A percentile compares a stretch with the other conserved stretches of the same genome.
These are phyloP conservation scores for Aphrocallistes beatrix DNA, from an alignment of 37 sponge, comb jelly and placozoan genomes.

Conservation along the genomic window DNA sequence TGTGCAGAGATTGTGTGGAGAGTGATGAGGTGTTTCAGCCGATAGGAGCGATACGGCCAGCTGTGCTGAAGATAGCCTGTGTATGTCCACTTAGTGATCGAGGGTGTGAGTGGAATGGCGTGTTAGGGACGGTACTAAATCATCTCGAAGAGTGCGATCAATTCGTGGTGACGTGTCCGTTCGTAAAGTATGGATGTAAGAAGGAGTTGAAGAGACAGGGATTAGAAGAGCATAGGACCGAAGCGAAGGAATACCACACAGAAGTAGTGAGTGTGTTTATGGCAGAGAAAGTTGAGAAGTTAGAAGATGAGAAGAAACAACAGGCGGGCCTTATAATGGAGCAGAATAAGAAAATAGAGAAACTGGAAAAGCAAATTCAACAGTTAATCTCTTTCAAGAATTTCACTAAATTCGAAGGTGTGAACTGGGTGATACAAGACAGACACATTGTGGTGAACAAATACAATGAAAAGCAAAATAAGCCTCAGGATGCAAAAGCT, in stretches of 20 bases:
- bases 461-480: background rate
- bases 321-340: background rate
- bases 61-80: background rate
- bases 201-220: background rate
- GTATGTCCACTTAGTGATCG: background rate
- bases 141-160: background rate
- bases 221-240: background rate
- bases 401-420: background rate
- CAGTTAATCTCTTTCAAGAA: background rate
- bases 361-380: background rate
- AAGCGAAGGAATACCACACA: constrained; percentile 11
- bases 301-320: background rate
- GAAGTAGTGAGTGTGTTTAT: constrained; percentile 9
- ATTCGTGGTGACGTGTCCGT: constrained; percentile 3
- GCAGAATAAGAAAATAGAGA: no score
- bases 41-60: background rate
- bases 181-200: background rate
- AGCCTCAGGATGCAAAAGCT: background rate
- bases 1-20: background rate
- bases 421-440: background rate
- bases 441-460: background rate
- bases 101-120: background rate
- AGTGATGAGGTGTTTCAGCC: background rate
- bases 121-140: background rate
- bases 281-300: constrained; percentile 11